Percentiles rank a stretch among this genome's conserved stretches.
These are phyloP conservation scores for Anseranas semipalmata DNA, from an alignment of 2,113 vertebrate genomes.

Conservation along the genomic window DNA sequence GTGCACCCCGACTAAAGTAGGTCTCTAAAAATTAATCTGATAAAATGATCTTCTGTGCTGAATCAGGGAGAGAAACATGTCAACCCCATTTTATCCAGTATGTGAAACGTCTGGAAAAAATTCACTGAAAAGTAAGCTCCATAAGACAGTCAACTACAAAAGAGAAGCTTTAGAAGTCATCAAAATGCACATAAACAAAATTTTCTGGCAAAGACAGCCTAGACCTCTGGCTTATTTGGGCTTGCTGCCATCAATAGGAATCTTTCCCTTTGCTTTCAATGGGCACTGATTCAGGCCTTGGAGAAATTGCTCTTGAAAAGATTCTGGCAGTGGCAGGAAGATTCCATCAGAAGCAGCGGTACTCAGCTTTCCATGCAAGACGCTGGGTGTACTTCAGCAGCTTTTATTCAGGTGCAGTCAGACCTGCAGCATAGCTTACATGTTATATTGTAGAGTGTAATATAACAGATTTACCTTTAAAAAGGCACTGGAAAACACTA, in stretches of 20 bases:
- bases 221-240: conserved; percentile 50
- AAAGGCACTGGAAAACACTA: background rate
- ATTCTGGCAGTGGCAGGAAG: conserved; percentile 20
- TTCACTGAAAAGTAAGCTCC: background rate
- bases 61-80: background rate
- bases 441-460: background rate
- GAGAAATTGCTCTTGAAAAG: conserved; percentile 42
- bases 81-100: background rate
- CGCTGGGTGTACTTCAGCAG: background rate
- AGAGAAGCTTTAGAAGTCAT: conserved; percentile 34
- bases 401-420: background rate
- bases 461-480: background rate
- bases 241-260: background rate
- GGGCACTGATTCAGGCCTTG: conserved; percentile 36
- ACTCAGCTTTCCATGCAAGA: background rate
- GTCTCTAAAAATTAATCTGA: background rate
- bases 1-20: background rate
- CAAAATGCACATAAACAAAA: conserved; percentile 18
- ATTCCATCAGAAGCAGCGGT: conserved; percentile 26
- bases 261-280: conserved; percentile 51
- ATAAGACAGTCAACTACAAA: background rate
- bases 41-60: background rate
- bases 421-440: background rate
- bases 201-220: conserved; percentile 20
- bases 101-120: background rate